A percentile compares a stretch with the other conserved stretches of the same genome.
Evolutionary conservation across 2,113 vertebrate species (phyloP).

Genomic region (Chloroceryle aenea): DNA sequence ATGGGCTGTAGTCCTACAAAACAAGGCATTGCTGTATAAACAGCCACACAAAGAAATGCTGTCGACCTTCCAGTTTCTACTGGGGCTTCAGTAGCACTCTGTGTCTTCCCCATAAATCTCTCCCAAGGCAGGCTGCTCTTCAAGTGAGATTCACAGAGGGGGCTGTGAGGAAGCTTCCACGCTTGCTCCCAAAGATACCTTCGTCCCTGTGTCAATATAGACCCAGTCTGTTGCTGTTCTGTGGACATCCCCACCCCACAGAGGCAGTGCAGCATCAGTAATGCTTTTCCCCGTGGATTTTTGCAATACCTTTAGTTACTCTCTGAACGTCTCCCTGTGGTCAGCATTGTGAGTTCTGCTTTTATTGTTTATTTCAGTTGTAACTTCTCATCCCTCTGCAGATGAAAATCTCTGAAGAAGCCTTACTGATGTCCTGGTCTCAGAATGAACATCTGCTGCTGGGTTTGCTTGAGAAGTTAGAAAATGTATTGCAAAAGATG

Average conservation of each 20-base stretch:
- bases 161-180: not conserved
- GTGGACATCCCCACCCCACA: not conserved
- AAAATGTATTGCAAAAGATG: not conserved
- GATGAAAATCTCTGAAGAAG: not conserved
- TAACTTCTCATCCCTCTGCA: not conserved
- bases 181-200: not conserved
- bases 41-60: too few relatives aligned
- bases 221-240: not conserved
- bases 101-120: not conserved
- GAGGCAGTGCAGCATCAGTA: not conserved
- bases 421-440: not conserved
- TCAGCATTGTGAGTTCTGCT: not conserved
- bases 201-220: not conserved
- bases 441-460: not conserved
- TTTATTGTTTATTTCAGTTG: not conserved
- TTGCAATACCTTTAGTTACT: not conserved
- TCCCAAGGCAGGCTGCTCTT: not conserved
- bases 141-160: not conserved
- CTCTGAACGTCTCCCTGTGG: not conserved
- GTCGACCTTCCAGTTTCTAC: not conserved
- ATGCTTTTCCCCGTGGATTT: not conserved
- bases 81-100: not conserved
- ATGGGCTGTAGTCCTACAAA: not conserved
- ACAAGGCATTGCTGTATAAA: not conserved
- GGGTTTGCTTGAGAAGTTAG: not conserved